Conservation (phyloP, 2,888 invertebrate genomes). For the Cryptophagus acutangulus region DNA sequence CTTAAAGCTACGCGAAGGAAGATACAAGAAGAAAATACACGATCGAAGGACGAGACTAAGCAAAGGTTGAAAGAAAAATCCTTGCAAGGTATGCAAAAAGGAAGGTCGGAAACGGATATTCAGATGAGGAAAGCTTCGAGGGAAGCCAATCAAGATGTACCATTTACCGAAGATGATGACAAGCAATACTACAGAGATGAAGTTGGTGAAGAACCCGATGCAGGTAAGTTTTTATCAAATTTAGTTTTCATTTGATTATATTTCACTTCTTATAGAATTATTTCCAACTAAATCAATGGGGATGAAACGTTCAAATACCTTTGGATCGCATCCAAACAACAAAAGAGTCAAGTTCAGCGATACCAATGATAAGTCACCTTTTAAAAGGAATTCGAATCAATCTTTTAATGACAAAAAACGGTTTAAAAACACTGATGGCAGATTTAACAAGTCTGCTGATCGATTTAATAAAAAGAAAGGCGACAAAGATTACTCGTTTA, state of each 20-base stretch:
- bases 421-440: too few relatives aligned
- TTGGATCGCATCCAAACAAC: too few relatives aligned
- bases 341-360: too few relatives aligned
- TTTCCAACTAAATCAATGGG: constrained; percentile 26
- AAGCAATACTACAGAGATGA: constrained; percentile 79
- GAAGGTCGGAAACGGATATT: constrained; percentile 46
- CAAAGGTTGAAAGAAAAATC: constrained; percentile 63
- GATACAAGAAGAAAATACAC: constrained; percentile 67
- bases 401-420: constrained; percentile 35
- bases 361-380: too few relatives aligned
- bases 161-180: constrained; percentile 63
- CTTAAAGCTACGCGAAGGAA: constrained; percentile 74
- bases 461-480: too few relatives aligned
- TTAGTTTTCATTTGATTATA: constrained; percentile 13
- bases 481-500: not conserved
- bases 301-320: constrained; percentile 29
- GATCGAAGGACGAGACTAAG: constrained; percentile 61
- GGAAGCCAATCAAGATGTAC: constrained; percentile 50
- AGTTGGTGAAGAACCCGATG: constrained; percentile 84
- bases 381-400: too few relatives aligned
- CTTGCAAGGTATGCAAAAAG: constrained; percentile 63
- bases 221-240: constrained; percentile 61
- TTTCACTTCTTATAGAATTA: constrained; percentile 31
- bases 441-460: too few relatives aligned
- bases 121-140: constrained; percentile 50